Evolutionary conservation across 2,888 invertebrate species (phyloP), one percentile per base, ranked within the genome.

Genomic region (Troides helena): DNA sequence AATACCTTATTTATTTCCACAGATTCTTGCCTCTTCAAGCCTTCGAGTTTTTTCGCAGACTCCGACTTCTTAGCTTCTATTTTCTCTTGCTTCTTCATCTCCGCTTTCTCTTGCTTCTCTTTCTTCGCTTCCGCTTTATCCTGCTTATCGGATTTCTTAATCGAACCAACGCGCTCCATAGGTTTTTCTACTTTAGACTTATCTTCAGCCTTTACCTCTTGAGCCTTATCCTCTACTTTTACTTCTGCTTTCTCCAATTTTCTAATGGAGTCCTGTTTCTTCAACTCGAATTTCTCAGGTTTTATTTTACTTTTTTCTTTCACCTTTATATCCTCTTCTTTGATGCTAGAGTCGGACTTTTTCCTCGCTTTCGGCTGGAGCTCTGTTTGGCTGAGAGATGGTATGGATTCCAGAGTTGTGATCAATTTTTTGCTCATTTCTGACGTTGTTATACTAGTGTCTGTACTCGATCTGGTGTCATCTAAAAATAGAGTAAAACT

Each of bases 281-380:
- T 80, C 10, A 81, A 72, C 23, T 80, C 80, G 57, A 86, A 85
- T 58, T 87, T 89, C 0, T 84, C 83, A 72, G 85, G 86, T 17
- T 85, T 85, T 68, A 77, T 74, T 63, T 81, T 85, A 23, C 74
- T 80, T 66, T 85, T 85, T 0, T 84, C 85, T 74, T 86, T 88
- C 1, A 73, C 60, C 78, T 88, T 90, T 2, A 76, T 30, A 17
- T 90, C 89, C 71, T 92, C 92, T 5, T 92, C 92, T 77, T 90
- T 91, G 58, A 89, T 78, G 68, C 89, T 89, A 1, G 91, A 85
- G 76, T 92, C 92, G 0, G 91, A 89, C 72, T 90, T 92, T 77
- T 91, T 91, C 43, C 90, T 80, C 1, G 84, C 73, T 74, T 90
- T 92, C 0, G 81, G 80, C 62, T 83, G 85, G 8, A 78, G 71